Evolutionary conservation across 2,888 invertebrate genomes (phyloP).

Genomic region (Oligia fasciuncula): DNA sequence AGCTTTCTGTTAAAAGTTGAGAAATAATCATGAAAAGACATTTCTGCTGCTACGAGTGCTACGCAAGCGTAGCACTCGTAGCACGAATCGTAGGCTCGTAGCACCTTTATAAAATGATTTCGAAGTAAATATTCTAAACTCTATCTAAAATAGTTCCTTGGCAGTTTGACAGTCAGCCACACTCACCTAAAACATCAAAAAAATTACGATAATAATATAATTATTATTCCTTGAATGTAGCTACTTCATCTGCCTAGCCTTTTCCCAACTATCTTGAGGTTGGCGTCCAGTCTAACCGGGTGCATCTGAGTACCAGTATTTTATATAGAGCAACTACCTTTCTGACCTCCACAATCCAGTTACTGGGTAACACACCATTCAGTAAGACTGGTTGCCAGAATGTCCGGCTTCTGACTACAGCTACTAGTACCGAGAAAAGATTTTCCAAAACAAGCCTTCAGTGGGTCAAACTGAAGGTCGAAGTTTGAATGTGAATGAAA

Average conservation of each 20-base stretch:
- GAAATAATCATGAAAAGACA: neutral
- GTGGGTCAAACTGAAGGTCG: neutral
- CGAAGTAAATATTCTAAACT: neutral
- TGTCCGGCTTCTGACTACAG: too few relatives aligned
- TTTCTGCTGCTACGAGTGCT: slow-evolving; percentile 2
- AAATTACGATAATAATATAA: neutral
- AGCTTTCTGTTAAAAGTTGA: neutral
- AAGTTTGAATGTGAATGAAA: slow-evolving; percentile 1
- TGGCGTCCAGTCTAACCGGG: neutral
- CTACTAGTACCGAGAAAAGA: neutral
- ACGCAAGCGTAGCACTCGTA: slow-evolving; percentile 40
- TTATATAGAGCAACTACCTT: neutral
- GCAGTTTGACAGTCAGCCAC: too few relatives aligned
- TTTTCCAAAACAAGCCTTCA: neutral
- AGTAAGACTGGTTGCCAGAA: neutral
- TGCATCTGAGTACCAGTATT: neutral
- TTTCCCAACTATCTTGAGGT: neutral
- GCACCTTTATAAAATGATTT: neutral
- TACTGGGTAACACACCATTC: neutral
- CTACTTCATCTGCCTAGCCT: neutral
- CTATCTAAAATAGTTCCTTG: neutral
- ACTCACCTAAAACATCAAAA: neutral
- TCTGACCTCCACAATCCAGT: neutral
- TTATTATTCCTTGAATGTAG: neutral
- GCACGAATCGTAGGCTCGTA: slow-evolving; percentile 23